These are phyloP conservation scores for Artibeus lituratus DNA, from an alignment of 2,797 vertebrate genomes.

Conservation along the genomic window DNA sequence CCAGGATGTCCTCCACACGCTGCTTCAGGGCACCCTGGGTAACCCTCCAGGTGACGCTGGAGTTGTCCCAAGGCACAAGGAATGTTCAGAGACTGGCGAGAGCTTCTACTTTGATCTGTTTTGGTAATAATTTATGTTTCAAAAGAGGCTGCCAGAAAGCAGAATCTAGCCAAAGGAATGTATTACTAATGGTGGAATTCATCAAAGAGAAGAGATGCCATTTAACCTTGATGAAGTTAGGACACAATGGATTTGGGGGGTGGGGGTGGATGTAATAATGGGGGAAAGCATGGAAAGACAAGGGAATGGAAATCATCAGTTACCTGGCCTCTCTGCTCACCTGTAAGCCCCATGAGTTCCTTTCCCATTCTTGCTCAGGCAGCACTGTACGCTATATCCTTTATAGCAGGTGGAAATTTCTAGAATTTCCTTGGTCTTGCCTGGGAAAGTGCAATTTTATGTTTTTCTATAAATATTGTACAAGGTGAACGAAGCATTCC, in stretches of 20 bases:
- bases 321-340: not conserved
- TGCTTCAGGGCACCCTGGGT: not conserved
- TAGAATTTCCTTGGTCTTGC: constrained; percentile 24
- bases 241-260: not conserved
- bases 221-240: not conserved
- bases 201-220: not conserved
- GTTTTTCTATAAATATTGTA: constrained; percentile 16
- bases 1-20: too few species aligned
- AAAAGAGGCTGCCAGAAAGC: not conserved
- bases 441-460: constrained; percentile 29
- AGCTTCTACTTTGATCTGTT: not conserved
- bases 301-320: not conserved
- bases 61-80: not conserved
- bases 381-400: not conserved
- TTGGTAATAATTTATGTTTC: not conserved
- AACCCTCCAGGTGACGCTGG: not conserved
- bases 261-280: accelerated
- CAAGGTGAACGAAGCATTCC: not conserved
- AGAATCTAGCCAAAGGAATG: constrained; percentile 18
- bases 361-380: not conserved
- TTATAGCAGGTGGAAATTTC: constrained; percentile 25
- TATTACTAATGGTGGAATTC: not conserved
- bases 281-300: not conserved
- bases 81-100: not conserved
- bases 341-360: not conserved